These are phyloP conservation scores for Sceliomorpha sp. DNA, from an alignment of 2,888 invertebrate genomes.

Conservation along the genomic window DNA sequence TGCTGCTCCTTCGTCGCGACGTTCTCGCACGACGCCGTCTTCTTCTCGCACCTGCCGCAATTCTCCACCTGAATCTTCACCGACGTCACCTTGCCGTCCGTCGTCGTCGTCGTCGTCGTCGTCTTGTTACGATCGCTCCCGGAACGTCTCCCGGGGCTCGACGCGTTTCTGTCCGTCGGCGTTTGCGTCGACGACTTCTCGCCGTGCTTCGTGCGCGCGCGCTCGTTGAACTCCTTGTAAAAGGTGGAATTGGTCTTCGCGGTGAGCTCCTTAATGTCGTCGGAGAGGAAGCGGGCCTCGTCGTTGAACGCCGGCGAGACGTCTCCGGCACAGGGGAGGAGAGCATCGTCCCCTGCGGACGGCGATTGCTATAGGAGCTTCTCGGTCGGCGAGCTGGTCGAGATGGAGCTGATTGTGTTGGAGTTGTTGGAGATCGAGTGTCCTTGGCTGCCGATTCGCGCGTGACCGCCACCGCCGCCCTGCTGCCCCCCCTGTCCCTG, in stretches of 20 bases:
- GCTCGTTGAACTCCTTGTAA: conserved; percentile 4
- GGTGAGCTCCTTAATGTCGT: conserved; percentile 27
- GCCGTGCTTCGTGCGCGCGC: no score
- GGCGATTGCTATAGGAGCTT: conserved; percentile 86
- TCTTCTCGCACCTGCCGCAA: conserved; percentile 49
- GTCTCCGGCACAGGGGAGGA: conserved; percentile 72
- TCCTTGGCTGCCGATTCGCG: conserved; percentile 58
- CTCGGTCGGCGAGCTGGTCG: conserved; percentile 87
- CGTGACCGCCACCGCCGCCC: conserved; percentile 69
- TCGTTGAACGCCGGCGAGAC: conserved; percentile 67
- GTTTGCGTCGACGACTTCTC: no score
- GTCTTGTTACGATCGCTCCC: no score
- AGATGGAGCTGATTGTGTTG: conserved; percentile 82
- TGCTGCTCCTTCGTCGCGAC: conserved; percentile 56
- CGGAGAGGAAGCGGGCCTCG: conserved; percentile 68
- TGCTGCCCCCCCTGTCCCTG: conserved; percentile 78
- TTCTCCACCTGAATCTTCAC: conserved; percentile 71
- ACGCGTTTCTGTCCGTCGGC: conserved; percentile 1
- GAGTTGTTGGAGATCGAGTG: conserved; percentile 54
- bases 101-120: background rate
- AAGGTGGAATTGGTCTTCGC: conserved; percentile 4
- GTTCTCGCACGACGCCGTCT: conserved; percentile 7
- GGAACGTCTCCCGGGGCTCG: no score
- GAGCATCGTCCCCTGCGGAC: conserved; percentile 67
- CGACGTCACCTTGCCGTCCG: conserved; percentile 39